Base-by-base conservation (phyloP, 2,797 vertebrate genomes). In the Aselliscus stoliczkanus region DNA sequence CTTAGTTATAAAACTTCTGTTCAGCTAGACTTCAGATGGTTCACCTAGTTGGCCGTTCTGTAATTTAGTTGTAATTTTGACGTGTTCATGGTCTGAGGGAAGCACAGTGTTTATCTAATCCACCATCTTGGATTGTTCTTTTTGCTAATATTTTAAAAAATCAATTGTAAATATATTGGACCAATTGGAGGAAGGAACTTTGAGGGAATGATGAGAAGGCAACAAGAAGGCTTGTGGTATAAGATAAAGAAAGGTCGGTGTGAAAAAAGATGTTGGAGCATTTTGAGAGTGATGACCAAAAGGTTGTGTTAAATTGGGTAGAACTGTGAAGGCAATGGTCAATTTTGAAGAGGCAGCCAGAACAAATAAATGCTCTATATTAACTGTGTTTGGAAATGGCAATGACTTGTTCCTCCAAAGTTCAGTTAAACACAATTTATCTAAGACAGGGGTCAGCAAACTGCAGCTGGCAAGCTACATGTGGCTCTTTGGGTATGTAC, bases 181-280 rank as follows among this genome's bases (percentile, higher is more conserved):
- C 15, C 25, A 85, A 14, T 2, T 65, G 72, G 64, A 54, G 62
- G 29, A 54, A 76, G 17, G 18, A 20, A 2, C 9, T 75, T 62
- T 8, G 14, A 58, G 6, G 27, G 42, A 84, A 81, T 13, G 42
- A 42, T 7, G 3, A 90, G 56, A 88, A 58, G 15, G 13, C 76
- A 44, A 50, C 1, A 23, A 21, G 23, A 27, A 54, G 31, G 3
- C 14, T 23, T 31, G 1, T 27, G 47, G 54, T 39, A 31, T 4
- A 50, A 47, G 31, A 25, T 31, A 8, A 1, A 54, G 47, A 31
- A 20, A 62, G 27, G 60, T 62, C 5, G 34, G 23, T 20, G 2
- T 4, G 11, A 20, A 34, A 29, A 18, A 31, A 67, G 23, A 44
- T 1, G 2, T 2, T 2, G 14, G 31, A 12, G 2, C 3, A 1